Evolutionary conservation across 2,113 vertebrate genomes (phyloP), one percentile per base, ranked within the genome.

Genomic region (Falcunculus frontatus): DNA sequence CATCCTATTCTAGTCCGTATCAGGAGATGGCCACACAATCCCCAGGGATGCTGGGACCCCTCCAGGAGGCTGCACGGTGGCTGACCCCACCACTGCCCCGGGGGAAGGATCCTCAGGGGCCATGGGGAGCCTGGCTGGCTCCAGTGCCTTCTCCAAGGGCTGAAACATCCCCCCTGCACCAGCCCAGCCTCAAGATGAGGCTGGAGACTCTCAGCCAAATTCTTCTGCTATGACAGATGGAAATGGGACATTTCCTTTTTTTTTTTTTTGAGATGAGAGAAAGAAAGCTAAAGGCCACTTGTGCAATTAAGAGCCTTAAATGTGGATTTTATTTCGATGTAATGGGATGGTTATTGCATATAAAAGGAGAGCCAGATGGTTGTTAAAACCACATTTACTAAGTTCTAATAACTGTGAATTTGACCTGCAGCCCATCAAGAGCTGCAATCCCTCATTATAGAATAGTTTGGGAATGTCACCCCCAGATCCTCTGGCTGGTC

Each of bases 331-430:
- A 95, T 97, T 97, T 96, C 7, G 0, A 79, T 94, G 88, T 96
- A 96, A 97, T 95, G 89, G 94, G 84, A 95, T 67, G 76, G 89
- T 91, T 96, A 97, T 87, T 94, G 92, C 82, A 52, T 86, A 87
- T 95, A 96, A 97, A 96, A 94, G 74, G 85, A 95, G 87, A 87
- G 49, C 96, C 96, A 97, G 96, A 95, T 97, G 94, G 90, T 80
- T 84, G 82, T 96, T 96, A 96, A 95, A 97, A 94, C 59, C 57
- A 67, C 91, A 90, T 95, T 97, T 96, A 95, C 92, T 72, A 37
- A 95, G 72, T 88, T 91, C 74, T 96, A 94, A 95, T 93, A 96
- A 93, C 74, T 12, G 5, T 73, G 69, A 46, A 21, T 84, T 95
- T 97, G 95, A 96, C 92, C 91, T 64, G 57, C 42, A 67, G 90